Base-by-base conservation (phyloP, 1,140 invertebrate genomes). In the Pseudoatta argentina region DNA sequence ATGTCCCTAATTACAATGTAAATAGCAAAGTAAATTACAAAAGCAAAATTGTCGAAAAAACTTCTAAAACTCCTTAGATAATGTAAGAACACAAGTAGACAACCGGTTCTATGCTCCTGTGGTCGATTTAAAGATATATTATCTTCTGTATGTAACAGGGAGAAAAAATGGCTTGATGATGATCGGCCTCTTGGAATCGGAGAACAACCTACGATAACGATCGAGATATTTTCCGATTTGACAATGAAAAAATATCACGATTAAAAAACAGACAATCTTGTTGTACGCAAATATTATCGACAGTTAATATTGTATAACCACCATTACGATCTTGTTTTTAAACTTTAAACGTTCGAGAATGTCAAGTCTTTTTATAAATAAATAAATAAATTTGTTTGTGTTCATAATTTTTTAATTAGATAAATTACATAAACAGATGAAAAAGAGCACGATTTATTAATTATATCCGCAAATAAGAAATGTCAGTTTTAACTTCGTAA, bases 101-200 rank as follows among this genome's bases (percentile, higher is more conserved):
- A 83, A 73, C 79, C 79, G 79, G 79, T 83, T 83, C 27, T 71
- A 7, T 44, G 30, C 53, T 30, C 39, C 34, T 18, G 79, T 8
- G 69, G 55, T 82, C 79, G 39, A 61, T 59, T 27, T 51, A 39
- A 83, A 75, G 79, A 83, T 83, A 75, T 83, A 83, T n/a, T 83
- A 64, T 39, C 69, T 82, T 21, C 55, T 73, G 18, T 30, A 44
- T 44, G 10, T 44, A 61, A 18, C 34, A 34, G 39, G 69, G 18
- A 39, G 55, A 63, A 83, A 83, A 75, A 83, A 75, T 57, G 30
- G 3, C 4, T 48, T 48, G 69, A 75, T 34, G 79, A 27, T 27
- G 69, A 75, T 73, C 79, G 69, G 14, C 18, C 39, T 72, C 79
- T 57, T n/a, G 30, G 77, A 69, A 61, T 82, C 39, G 53, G 2